These are phyloP conservation scores for Brachyopa scutellaris DNA, from an alignment of 2,888 invertebrate species.

Conservation along the genomic window DNA sequence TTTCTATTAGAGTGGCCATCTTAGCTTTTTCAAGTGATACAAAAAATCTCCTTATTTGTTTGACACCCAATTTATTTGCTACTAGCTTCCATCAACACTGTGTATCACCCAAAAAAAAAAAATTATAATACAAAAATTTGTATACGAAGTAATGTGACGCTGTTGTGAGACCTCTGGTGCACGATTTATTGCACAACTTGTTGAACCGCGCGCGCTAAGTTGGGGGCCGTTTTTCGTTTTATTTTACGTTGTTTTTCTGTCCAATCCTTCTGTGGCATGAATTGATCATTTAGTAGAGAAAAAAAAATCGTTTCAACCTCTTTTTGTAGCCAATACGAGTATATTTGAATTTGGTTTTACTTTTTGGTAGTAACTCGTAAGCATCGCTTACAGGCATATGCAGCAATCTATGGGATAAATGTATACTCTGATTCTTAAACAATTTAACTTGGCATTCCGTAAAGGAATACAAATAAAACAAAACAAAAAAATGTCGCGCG, in stretches of 20 bases:
- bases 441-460: conserved; percentile 20
- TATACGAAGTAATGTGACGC: conserved; percentile 76
- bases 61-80: too few relatives aligned
- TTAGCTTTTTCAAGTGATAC: too few relatives aligned
- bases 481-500: conserved; percentile 60
- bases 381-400: conserved; percentile 47
- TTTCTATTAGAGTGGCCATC: too few relatives aligned
- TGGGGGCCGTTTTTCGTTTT: conserved; percentile 39
- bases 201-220: conserved; percentile 39
- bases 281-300: conserved; percentile 39
- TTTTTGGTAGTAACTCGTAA: conserved; percentile 6
- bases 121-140: too few relatives aligned
- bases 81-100: too few relatives aligned
- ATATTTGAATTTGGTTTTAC: conserved; percentile 43
- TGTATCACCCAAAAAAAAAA: too few relatives aligned
- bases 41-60: background rate
- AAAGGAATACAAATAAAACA: background rate
- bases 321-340: conserved; percentile 28
- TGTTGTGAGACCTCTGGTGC: conserved; percentile 80
- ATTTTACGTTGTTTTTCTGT: conserved; percentile 22
- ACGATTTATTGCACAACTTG: conserved; percentile 80
- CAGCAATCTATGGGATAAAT: conserved; percentile 21
- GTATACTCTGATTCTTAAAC: conserved; percentile 39
- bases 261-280: conserved; percentile 50
- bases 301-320: background rate